Conservation (phyloP, 2,888 invertebrate genomes). For the Fragum fragum region DNA sequence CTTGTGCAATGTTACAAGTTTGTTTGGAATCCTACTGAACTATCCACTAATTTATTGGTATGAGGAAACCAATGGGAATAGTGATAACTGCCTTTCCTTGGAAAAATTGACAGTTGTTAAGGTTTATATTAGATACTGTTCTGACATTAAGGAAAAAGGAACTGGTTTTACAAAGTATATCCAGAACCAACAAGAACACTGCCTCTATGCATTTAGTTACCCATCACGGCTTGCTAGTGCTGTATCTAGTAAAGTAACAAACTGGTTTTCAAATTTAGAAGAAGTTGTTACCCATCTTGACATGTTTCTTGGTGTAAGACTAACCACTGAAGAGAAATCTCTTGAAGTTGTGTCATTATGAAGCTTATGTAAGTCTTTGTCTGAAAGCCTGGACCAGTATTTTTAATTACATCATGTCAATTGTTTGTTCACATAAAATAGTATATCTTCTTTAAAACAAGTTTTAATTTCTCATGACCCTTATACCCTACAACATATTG, state of each 20-base stretch:
- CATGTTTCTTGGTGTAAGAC: constrained; percentile 29
- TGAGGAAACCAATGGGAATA: constrained; percentile 39
- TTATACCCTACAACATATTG: too few relatives aligned
- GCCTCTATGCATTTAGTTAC: constrained; percentile 65
- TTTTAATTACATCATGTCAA: too few relatives aligned
- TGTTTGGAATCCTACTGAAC: constrained; percentile 74
- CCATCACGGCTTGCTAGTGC: constrained; percentile 40
- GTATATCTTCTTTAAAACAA: too few relatives aligned
- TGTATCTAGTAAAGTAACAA: constrained; percentile 26
- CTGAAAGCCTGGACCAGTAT: too few relatives aligned
- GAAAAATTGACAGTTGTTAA: constrained; percentile 65
- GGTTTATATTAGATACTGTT: constrained; percentile 31
- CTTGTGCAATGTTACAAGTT: constrained; percentile 63
- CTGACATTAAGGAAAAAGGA: neutral
- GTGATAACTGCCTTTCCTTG: constrained; percentile 67
- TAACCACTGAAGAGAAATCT: constrained; percentile 30
- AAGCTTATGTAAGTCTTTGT: too few relatives aligned
- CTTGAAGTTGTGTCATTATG: constrained; percentile 49
- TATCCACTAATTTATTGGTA: constrained; percentile 78
- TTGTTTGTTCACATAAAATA: too few relatives aligned
- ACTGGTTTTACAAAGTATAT: neutral
- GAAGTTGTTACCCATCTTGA: neutral
- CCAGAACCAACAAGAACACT: constrained; percentile 17
- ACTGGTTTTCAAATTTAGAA: constrained; percentile 57
- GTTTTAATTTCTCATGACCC: too few relatives aligned